Evolutionary conservation across 1,140 invertebrate genomes (phyloP).

Genomic region (Chionoecetes opilio): DNA sequence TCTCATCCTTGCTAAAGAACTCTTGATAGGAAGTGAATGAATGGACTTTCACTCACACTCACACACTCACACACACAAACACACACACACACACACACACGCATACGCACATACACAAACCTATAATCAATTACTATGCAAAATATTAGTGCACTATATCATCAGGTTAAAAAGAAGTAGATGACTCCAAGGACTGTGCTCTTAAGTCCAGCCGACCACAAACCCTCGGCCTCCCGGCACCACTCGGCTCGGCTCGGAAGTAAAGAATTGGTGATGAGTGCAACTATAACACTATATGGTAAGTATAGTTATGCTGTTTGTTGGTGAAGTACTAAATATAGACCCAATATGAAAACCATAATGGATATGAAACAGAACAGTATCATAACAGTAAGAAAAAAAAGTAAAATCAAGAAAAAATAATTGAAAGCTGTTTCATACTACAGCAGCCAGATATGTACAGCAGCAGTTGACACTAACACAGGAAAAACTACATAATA

Average conservation of each 20-base stretch:
- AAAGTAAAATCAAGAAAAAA: too few species aligned
- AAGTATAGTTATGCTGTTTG: not conserved
- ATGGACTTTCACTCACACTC: not conserved
- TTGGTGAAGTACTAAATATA: not conserved
- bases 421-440: too few species aligned
- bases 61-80: not conserved
- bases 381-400: too few species aligned
- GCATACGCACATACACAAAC: not conserved
- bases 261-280: not conserved
- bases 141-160: not conserved
- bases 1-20: not conserved
- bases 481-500: too few species aligned
- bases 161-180: not conserved
- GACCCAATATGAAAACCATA: too few species aligned
- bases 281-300: not conserved
- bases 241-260: not conserved
- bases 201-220: not conserved
- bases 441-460: not conserved
- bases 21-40: not conserved
- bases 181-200: not conserved
- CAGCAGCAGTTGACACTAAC: not conserved
- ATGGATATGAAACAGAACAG: too few species aligned
- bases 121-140: not conserved
- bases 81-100: constrained; percentile 27
- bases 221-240: not conserved